Conservation (phyloP, 2,113 vertebrate genomes). For the Leptodactylus fuscus region DNA sequence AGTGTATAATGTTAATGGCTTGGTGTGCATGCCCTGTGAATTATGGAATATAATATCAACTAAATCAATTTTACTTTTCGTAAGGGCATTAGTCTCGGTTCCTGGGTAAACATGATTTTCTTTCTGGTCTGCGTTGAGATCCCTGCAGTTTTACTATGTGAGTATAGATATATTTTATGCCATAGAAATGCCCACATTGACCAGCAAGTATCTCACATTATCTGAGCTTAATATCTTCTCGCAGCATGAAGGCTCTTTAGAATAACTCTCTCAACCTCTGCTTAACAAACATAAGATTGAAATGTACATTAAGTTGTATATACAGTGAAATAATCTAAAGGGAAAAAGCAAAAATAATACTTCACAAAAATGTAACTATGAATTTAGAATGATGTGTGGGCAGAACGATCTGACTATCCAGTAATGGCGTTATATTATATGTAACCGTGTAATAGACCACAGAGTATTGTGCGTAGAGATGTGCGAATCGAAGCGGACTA, state of each 20-base stretch:
- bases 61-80: slow-evolving; percentile 52
- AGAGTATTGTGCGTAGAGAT: too few relatives aligned
- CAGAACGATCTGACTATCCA: too few relatives aligned
- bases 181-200: slow-evolving; percentile 13
- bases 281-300: too few relatives aligned
- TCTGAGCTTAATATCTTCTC: slow-evolving; percentile 20
- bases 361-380: too few relatives aligned
- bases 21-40: slow-evolving; percentile 33
- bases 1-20: slow-evolving; percentile 45
- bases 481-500: too few relatives aligned
- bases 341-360: background rate
- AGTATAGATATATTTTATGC: slow-evolving; percentile 29
- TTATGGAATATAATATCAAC: slow-evolving; percentile 37
- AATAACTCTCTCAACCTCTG: background rate
- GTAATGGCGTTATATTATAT: too few relatives aligned
- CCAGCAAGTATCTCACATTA: background rate
- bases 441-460: too few relatives aligned
- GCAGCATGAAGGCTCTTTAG: background rate
- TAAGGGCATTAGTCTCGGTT: slow-evolving; percentile 42
- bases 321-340: too few relatives aligned
- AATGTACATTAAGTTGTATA: background rate
- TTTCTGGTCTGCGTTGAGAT: slow-evolving; percentile 1
- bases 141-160: slow-evolving; percentile 9
- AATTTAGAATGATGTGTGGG: too few relatives aligned
- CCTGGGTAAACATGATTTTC: slow-evolving; percentile 49